A percentile compares a stretch with the other conserved stretches of the same genome.
Evolutionary conservation across 2,888 invertebrate species (phyloP).

Genomic region (Acanthosepion pharaonis): DNA sequence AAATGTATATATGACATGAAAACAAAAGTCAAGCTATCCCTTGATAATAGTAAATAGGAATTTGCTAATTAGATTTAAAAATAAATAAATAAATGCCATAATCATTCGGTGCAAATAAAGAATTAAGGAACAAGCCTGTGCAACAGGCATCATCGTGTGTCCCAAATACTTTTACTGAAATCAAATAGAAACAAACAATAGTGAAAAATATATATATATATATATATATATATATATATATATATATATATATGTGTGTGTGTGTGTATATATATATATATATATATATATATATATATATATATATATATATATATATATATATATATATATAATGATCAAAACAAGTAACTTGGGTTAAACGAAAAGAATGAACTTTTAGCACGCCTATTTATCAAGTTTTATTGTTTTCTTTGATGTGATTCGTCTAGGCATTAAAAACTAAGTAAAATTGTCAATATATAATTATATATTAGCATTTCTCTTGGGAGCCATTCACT

Average conservation of each 20-base stretch:
- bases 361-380: not conserved
- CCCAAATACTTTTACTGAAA: not conserved
- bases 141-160: not conserved
- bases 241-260: too few relatives aligned
- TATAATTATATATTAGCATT: not conserved
- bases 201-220: too few relatives aligned
- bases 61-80: not conserved
- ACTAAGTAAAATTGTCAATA: not conserved
- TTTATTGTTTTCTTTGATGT: not conserved
- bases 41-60: not conserved
- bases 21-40: constrained; percentile 1
- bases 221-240: too few relatives aligned
- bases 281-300: too few relatives aligned
- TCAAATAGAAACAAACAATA: not conserved
- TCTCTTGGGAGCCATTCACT: not conserved
- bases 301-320: not conserved
- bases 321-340: not conserved
- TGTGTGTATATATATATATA: too few relatives aligned
- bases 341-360: not conserved
- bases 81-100: not conserved
- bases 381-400: not conserved
- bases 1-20: not conserved
- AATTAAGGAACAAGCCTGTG: not conserved
- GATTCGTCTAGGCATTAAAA: not conserved
- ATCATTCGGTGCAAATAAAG: not conserved